Evolutionary conservation across 2,888 invertebrate genomes (phyloP).

Genomic region (Harpagoxenus sublaevis): DNA sequence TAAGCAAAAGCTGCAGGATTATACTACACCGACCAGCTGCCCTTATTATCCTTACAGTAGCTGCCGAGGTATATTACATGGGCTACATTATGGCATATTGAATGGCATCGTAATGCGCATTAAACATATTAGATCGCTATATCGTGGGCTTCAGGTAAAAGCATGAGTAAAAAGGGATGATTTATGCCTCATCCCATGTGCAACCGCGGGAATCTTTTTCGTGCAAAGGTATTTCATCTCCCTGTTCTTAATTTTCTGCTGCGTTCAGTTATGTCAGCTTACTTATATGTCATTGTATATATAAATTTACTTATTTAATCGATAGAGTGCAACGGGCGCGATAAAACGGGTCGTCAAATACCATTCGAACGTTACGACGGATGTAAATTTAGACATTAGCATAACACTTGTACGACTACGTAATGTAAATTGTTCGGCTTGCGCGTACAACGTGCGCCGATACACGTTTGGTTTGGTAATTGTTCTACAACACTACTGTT

Average conservation of each 20-base stretch:
- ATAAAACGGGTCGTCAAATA: background rate
- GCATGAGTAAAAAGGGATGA: slow-evolving; percentile 48
- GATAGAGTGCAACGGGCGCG: background rate
- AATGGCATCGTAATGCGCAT: slow-evolving; percentile 60
- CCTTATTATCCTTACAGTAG: slow-evolving; percentile 50
- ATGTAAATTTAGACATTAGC: slow-evolving; percentile 38
- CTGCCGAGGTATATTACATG: slow-evolving; percentile 49
- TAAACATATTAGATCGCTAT: slow-evolving; percentile 61
- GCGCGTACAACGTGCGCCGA: background rate
- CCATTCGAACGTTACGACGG: background rate
- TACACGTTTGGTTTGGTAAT: slow-evolving; percentile 3
- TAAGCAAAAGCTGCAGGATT: slow-evolving; percentile 56
- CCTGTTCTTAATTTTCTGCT: slow-evolving; percentile 36
- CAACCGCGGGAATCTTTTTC: slow-evolving; percentile 24
- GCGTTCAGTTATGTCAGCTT: background rate
- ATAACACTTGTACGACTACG: slow-evolving; percentile 33
- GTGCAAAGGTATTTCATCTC: background rate
- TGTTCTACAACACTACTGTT: background rate
- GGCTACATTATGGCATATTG: slow-evolving; percentile 58
- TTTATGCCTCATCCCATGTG: slow-evolving; percentile 38
- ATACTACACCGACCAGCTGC: slow-evolving; percentile 52
- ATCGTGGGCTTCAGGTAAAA: slow-evolving; percentile 4
- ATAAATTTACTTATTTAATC: slow-evolving; percentile 23
- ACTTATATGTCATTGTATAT: background rate
- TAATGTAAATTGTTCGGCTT: background rate